Conservation (phyloP, 2,113 vertebrate species). For the Saguinus midas region DNA sequence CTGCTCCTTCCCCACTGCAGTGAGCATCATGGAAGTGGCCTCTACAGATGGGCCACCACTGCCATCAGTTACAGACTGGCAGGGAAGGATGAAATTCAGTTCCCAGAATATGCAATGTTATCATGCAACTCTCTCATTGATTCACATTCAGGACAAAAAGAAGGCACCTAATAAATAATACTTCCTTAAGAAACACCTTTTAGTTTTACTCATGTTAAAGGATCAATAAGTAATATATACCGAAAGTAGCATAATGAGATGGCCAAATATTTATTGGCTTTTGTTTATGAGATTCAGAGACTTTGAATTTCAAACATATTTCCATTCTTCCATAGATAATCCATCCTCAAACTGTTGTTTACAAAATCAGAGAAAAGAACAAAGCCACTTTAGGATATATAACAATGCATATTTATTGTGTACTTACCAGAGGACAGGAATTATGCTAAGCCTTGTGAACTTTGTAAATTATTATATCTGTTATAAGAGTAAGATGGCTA, state of each 20-base stretch:
- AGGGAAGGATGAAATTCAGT: not conserved
- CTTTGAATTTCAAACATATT: not conserved
- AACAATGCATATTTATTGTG: not conserved
- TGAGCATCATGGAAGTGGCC: too few species aligned
- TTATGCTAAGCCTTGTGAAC: not conserved
- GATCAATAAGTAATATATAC: not conserved
- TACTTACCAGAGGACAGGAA: not conserved
- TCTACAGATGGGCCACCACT: too few species aligned
- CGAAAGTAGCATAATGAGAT: not conserved
- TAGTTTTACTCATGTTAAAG: not conserved
- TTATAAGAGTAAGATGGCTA: not conserved
- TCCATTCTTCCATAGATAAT: constrained; percentile 5
- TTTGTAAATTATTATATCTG: not conserved
- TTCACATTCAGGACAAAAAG: not conserved
- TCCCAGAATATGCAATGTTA: not conserved
- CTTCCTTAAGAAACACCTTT: not conserved
- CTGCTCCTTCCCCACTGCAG: too few species aligned
- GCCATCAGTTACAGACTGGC: not conserved
- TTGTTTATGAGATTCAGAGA: not conserved
- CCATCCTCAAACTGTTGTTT: not conserved
- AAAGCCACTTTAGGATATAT: not conserved
- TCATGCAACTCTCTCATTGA: not conserved
- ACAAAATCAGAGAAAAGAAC: not conserved
- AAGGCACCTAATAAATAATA: not conserved
- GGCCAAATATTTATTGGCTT: not conserved